Evolutionary conservation across 1,140 invertebrate genomes (phyloP).

Genomic region (Eueides isabella): DNA sequence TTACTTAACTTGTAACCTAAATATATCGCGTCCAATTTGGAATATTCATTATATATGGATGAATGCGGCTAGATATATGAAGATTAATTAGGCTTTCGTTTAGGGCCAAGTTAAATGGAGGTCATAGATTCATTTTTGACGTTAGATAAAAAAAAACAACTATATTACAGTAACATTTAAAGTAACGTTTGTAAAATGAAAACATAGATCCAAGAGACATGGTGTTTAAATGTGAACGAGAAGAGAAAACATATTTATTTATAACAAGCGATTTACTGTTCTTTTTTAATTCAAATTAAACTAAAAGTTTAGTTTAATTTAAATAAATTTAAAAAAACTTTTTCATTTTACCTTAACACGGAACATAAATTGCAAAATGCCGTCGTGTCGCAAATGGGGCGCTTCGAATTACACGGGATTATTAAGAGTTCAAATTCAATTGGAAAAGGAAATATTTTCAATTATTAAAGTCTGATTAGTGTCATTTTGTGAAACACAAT

Average conservation of each 20-base stretch:
- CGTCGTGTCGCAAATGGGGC: background rate
- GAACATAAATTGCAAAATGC: background rate
- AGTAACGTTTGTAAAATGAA: no score
- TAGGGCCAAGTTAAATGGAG: no score
- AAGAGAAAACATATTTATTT: background rate
- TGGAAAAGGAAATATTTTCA: no score
- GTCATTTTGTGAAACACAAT: background rate
- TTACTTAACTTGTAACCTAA: slow-evolving; percentile 14
- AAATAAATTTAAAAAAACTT: background rate
- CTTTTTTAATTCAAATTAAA: background rate
- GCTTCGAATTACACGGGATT: background rate
- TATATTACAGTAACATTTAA: background rate
- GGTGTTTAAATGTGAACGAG: background rate
- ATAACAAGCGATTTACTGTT: background rate
- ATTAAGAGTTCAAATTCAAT: no score
- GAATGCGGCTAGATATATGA: slow-evolving; percentile 5
- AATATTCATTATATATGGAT: slow-evolving; percentile 6
- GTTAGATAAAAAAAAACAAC: no score
- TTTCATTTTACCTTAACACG: background rate
- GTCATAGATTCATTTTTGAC: no score
- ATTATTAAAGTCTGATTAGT: background rate
- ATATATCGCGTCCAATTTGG: slow-evolving; percentile 20
- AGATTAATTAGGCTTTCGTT: background rate
- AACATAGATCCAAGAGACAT: no score
- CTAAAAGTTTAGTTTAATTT: background rate